Conservation (phyloP, 2,797 vertebrate genomes). For the Parotocinclus haroldoi region DNA sequence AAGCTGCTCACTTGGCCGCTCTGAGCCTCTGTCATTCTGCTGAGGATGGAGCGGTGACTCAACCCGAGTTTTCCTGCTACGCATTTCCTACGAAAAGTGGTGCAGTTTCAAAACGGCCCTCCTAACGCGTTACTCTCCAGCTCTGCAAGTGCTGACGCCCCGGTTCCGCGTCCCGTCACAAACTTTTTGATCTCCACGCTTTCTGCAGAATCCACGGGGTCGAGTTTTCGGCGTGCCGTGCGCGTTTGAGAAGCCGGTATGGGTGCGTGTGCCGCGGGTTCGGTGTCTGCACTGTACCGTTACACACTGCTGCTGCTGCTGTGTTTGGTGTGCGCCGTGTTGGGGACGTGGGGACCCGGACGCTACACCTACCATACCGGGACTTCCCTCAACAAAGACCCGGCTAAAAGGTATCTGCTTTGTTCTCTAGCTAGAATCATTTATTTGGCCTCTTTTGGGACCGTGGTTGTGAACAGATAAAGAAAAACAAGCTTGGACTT, state of each 20-base stretch:
- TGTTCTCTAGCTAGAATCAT: too few species aligned
- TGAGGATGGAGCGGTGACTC: constrained; percentile 45
- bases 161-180: background rate
- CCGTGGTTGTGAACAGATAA: too few species aligned
- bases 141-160: too few species aligned
- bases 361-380: constrained; percentile 67
- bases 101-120: too few species aligned
- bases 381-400: constrained; percentile 59
- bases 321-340: constrained; percentile 56
- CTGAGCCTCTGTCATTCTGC: constrained; percentile 50
- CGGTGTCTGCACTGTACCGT: constrained; percentile 58
- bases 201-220: background rate
- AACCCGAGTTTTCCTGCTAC: background rate
- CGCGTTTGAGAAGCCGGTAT: constrained; percentile 57
- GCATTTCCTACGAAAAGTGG: background rate
- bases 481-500: too few species aligned
- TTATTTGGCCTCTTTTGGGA: too few species aligned
- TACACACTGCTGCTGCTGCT: constrained; percentile 61
- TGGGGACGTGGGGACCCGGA: constrained; percentile 74
- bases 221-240: background rate
- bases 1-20: constrained; percentile 63
- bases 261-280: constrained; percentile 58
- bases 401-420: constrained; percentile 63
- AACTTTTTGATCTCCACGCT: background rate
- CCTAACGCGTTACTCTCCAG: too few species aligned